Evolutionary conservation across 2,797 vertebrate genomes (phyloP).

Genomic region (Karalla daura): DNA sequence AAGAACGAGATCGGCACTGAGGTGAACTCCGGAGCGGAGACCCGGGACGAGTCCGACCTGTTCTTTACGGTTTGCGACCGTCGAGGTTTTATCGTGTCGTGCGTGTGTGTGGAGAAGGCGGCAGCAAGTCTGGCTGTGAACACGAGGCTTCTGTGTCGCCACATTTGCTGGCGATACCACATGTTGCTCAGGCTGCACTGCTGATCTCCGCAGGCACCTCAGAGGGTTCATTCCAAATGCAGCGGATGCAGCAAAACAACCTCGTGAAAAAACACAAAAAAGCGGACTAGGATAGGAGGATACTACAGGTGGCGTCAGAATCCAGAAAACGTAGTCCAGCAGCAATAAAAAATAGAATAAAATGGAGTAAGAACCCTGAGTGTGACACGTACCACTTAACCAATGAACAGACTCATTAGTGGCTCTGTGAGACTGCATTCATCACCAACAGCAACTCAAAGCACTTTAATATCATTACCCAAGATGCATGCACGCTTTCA

Average conservation of each 20-base stretch:
- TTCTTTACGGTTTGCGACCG: slow-evolving; percentile 30
- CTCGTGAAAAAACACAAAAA: not conserved
- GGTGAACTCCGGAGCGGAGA: slow-evolving; percentile 20
- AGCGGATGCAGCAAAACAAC: not conserved
- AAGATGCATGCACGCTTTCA: too few relatives aligned
- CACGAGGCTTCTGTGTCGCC: not conserved
- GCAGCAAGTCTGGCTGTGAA: not conserved
- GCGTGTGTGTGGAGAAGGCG: not conserved
- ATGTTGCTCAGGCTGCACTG: not conserved
- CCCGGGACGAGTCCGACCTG: slow-evolving; percentile 48
- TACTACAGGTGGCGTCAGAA: too few relatives aligned
- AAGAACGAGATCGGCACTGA: slow-evolving; percentile 11
- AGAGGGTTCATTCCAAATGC: not conserved
- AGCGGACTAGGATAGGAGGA: too few relatives aligned
- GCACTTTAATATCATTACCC: too few relatives aligned
- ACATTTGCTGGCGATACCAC: not conserved
- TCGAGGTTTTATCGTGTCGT: not conserved
- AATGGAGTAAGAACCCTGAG: too few relatives aligned
- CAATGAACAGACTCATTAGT: too few relatives aligned
- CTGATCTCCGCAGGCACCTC: not conserved
- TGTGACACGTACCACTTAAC: too few relatives aligned
- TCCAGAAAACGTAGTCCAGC: too few relatives aligned
- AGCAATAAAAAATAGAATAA: too few relatives aligned
- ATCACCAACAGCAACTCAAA: too few relatives aligned
- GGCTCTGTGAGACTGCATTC: too few relatives aligned